phyloP scores from a whole-genome alignment of 1,140 invertebrate species.

The Calosoma granatense region DNA sequence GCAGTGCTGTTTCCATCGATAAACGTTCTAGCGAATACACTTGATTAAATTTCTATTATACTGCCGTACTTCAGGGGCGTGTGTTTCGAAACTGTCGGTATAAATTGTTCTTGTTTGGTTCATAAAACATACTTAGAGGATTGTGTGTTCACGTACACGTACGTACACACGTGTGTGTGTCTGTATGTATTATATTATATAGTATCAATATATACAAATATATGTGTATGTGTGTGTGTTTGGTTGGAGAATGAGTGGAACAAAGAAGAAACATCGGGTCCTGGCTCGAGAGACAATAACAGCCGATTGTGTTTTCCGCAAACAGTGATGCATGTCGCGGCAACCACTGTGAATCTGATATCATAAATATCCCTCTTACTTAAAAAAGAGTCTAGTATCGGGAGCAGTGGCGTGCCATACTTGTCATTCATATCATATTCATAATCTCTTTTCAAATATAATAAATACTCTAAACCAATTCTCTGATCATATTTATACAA shows the following conservation, averaged over 20 bases:
- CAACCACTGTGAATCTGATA: neutral
- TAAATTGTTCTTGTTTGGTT: neutral
- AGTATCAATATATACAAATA: too few relatives aligned
- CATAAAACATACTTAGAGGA: constrained; percentile 5
- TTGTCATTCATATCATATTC: too few relatives aligned
- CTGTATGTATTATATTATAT: neutral
- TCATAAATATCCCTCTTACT: neutral
- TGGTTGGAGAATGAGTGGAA: neutral
- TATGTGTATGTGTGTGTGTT: constrained; percentile 1
- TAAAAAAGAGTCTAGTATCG: neutral
- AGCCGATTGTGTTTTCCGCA: neutral
- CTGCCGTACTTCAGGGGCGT: neutral
- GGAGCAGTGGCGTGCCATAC: neutral
- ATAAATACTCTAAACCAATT: too few relatives aligned
- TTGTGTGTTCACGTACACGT: neutral
- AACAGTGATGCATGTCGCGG: constrained; percentile 1
- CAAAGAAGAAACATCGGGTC: neutral
- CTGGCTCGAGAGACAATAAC: neutral
- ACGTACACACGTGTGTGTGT: constrained; percentile 1
- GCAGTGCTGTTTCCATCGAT: too few relatives aligned
- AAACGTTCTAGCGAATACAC: neutral
- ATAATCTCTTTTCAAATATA: too few relatives aligned
- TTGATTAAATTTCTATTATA: constrained; percentile 9
- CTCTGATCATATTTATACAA: too few relatives aligned
- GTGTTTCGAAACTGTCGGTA: neutral